phyloP scores from a whole-genome alignment of 1,140 invertebrate genomes.

The Drosophila lacertosa region DNA sequence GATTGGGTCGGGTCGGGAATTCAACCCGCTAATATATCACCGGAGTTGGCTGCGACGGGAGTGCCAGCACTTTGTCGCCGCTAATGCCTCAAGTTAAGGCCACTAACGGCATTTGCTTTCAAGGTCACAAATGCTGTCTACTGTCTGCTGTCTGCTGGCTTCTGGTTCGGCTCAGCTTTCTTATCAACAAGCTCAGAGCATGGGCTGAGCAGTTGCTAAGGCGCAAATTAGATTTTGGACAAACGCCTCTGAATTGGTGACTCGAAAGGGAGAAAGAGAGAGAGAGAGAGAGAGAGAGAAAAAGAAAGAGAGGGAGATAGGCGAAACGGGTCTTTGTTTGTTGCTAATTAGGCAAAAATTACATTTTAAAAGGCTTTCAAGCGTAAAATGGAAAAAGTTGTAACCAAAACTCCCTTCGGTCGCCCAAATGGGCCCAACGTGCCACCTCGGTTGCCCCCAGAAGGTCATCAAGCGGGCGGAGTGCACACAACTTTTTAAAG shows the following conservation, averaged over 20 bases:
- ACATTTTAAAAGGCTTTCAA: conserved; percentile 77
- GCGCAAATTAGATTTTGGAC: conserved; percentile 73
- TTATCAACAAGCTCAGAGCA: conserved; percentile 50
- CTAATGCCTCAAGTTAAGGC: conserved; percentile 54
- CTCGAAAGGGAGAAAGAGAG: conserved; percentile 23
- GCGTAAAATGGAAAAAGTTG: conserved; percentile 80
- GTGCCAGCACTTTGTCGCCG: conserved; percentile 39
- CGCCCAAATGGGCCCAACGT: not conserved
- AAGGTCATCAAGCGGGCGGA: conserved; percentile 47
- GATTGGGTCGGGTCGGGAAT: no score
- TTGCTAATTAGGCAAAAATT: conserved; percentile 82
- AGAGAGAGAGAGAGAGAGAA: conserved; percentile 14
- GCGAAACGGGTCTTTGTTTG: conserved; percentile 58
- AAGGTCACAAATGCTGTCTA: conserved; percentile 42
- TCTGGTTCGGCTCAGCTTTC: conserved; percentile 19
- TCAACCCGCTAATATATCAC: conserved; percentile 38
- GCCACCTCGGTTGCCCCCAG: conserved; percentile 14
- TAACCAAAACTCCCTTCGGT: conserved; percentile 31
- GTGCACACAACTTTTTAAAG: conserved; percentile 67
- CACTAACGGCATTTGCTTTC: conserved; percentile 59
- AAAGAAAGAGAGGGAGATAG: conserved; percentile 1
- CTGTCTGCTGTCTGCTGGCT: conserved; percentile 1
- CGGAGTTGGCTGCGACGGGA: conserved; percentile 11
- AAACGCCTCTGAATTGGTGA: conserved; percentile 47
- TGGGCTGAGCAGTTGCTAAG: conserved; percentile 55